These are phyloP conservation scores for Trinectes maculatus DNA, from an alignment of 2,113 vertebrate species.

Conservation along the genomic window DNA sequence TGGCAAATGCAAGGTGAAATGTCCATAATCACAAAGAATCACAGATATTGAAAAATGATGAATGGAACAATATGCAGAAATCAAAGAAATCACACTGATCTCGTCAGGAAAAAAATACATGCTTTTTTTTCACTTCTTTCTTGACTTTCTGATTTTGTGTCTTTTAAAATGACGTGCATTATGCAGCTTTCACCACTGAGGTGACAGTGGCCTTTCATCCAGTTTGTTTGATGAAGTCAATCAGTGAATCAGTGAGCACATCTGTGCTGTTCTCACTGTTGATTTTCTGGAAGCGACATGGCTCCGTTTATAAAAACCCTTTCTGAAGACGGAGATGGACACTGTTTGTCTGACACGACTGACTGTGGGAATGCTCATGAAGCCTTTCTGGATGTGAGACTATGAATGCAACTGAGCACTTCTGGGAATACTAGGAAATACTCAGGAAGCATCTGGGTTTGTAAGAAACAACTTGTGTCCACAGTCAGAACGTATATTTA, in stretches of 20 bases:
- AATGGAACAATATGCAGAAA: slow-evolving; percentile 36
- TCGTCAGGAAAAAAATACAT: not conserved
- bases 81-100: not conserved
- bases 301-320: not conserved
- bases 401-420: too few species aligned
- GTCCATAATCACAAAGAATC: slow-evolving; percentile 25
- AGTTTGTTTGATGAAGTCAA: slow-evolving; percentile 47
- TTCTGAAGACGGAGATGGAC: not conserved
- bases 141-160: not conserved
- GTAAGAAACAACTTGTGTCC: too few species aligned
- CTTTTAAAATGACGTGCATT: slow-evolving; percentile 18
- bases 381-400: too few species aligned
- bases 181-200: slow-evolving; percentile 12
- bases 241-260: slow-evolving; percentile 25
- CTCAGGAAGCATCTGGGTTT: too few species aligned
- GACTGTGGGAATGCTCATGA: too few species aligned
- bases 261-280: slow-evolving; percentile 42
- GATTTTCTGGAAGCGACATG: slow-evolving; percentile 9
- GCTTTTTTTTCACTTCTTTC: not conserved
- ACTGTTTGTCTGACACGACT: not conserved
- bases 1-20: slow-evolving; percentile 25
- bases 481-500: too few species aligned
- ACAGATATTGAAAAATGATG: slow-evolving; percentile 63
- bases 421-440: too few species aligned
- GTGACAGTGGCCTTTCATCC: slow-evolving; percentile 30